Evolutionary conservation across 2,113 vertebrate genomes (phyloP), one percentile per base, ranked within the genome.

Genomic region (Phrynosoma blainvillii): DNA sequence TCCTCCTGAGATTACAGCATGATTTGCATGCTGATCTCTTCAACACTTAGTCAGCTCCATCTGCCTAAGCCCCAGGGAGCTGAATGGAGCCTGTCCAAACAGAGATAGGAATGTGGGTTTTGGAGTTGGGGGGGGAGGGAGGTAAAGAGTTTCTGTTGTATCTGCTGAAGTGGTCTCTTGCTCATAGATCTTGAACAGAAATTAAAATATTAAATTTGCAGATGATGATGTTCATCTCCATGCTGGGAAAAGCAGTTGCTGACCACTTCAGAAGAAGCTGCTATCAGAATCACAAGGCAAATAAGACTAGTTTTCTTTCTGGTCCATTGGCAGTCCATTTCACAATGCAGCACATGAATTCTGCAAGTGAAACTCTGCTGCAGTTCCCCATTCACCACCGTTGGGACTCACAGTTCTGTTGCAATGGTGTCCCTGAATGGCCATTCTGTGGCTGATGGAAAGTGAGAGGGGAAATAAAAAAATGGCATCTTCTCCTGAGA

Each of bases 1-100:
- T 91, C 83, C 78, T 91, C 5, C 92, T 89, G 87, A 0, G 73
- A 94, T 87, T 95, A 92, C 87, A 80, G 65, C 84, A 62, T 16
- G 40, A 42, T 87, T 77, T 76, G 23, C 36, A 10, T 85, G 32
- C 54, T 30, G 36, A 20, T 85, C 14, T 25, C 40, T 65, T 42
- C 32, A 5, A 13, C 16, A 70, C 27, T 73, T 81, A 73, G 52
- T 68, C 23, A 62, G 16, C 68, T 62, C n/a, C 78, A 56, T 62
- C 32, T 40, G 68, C 86, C 21, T 21, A 27, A n/a, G 54, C 54
- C 16, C 68, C 36, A n/a, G 78, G 79, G 78, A 79, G 73, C 11
- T 42, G 32, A 73, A 62, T 36, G 52, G 30, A 74, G 52, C 70
- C 23, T 32, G 54, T 42, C 54, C 68, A 87, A 74, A 62, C 27